A percentile compares a stretch with the other conserved stretches of the same genome.
phyloP scores from a whole-genome alignment of 2,797 vertebrate genomes.

The Myotis daubentonii region DNA sequence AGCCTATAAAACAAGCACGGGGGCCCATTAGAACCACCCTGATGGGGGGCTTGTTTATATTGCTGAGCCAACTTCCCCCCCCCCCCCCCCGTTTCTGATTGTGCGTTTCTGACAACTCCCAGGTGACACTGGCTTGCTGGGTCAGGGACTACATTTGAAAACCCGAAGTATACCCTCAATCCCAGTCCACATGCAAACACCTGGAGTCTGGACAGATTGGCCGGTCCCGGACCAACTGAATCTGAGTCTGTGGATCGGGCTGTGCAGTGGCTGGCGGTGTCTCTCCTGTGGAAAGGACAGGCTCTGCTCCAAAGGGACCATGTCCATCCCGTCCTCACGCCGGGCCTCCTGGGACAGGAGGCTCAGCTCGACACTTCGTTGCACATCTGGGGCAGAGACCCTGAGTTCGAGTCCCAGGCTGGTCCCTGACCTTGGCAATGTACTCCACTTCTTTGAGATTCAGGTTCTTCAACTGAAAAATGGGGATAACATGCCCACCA shows the following conservation, averaged over 20 bases:
- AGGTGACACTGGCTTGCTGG: background rate
- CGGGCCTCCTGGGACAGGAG: background rate
- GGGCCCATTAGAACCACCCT: background rate
- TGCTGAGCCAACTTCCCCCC: background rate
- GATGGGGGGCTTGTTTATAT: background rate
- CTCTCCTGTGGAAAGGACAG: background rate
- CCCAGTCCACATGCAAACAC: background rate
- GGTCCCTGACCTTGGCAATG: background rate
- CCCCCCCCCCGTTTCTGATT: background rate
- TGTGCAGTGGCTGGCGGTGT: background rate
- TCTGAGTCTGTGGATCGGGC: background rate
- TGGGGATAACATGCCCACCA: accelerated
- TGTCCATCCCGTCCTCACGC: accelerated
- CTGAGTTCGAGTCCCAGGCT: background rate
- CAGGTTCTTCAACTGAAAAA: background rate
- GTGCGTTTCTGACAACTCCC: background rate
- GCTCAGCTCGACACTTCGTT: background rate
- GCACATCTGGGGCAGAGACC: background rate
- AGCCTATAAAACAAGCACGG: background rate
- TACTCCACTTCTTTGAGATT: background rate
- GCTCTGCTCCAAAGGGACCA: accelerated
- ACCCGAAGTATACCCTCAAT: background rate
- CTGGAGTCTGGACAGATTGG: background rate
- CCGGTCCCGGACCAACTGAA: background rate
- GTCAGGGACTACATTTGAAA: background rate